Evolutionary conservation across 1,140 invertebrate genomes (phyloP).

Genomic region (Aleiodes sp.): DNA sequence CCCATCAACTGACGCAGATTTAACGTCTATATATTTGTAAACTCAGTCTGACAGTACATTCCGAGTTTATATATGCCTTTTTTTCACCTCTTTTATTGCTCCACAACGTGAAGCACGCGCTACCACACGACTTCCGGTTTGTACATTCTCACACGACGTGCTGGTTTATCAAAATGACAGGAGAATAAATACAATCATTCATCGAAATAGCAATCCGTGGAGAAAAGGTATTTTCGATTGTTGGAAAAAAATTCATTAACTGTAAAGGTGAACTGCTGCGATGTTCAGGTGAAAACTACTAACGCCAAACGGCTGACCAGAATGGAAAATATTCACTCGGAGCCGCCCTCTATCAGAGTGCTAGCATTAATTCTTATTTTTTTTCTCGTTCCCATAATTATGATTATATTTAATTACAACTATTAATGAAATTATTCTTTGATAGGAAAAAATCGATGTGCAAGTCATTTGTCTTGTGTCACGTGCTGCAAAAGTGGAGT

Average conservation of each 20-base stretch:
- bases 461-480: too few species aligned
- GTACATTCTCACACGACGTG: constrained; percentile 15
- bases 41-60: constrained; percentile 12
- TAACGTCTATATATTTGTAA: constrained; percentile 16
- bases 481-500: too few species aligned
- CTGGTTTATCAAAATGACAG: constrained; percentile 12
- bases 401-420: too few species aligned
- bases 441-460: too few species aligned
- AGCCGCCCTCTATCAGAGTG: not conserved
- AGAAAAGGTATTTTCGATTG: too few species aligned
- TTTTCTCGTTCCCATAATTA: too few species aligned
- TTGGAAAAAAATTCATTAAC: too few species aligned
- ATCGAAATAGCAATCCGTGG: not conserved
- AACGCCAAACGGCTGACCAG: not conserved
- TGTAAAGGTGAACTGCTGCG: too few species aligned
- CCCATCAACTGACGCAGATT: constrained; percentile 15
- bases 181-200: constrained; percentile 12
- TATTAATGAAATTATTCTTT: too few species aligned
- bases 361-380: not conserved
- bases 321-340: constrained; percentile 6
- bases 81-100: constrained; percentile 8
- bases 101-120: constrained; percentile 2
- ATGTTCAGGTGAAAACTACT: not conserved
- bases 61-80: constrained; percentile 2
- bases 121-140: constrained; percentile 15